Percentiles rank a stretch among this genome's conserved stretches.
phyloP scores from a whole-genome alignment of 2,113 vertebrate genomes.

The Megaceryle torquata region DNA sequence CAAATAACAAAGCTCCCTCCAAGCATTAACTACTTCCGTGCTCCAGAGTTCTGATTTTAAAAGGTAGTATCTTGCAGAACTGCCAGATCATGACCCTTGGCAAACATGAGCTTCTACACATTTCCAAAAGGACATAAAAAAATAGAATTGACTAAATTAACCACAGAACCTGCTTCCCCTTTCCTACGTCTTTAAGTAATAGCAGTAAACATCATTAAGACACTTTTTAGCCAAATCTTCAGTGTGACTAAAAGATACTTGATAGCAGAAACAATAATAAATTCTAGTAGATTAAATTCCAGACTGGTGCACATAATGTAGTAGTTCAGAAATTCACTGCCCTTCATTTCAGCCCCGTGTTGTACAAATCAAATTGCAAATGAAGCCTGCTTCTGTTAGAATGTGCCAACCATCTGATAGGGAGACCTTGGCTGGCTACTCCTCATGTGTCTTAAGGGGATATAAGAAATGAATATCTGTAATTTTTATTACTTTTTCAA shows the following conservation, averaged over 20 bases:
- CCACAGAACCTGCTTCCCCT: neutral
- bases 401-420: constrained; percentile 21
- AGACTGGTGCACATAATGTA: neutral
- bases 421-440: constrained; percentile 22
- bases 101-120: neutral
- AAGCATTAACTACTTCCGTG: neutral
- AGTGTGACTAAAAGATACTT: neutral
- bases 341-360: neutral
- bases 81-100: constrained; percentile 30
- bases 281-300: neutral
- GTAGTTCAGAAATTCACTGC: neutral
- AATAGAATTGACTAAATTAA: neutral
- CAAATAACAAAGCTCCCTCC: neutral
- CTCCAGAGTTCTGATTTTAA: neutral
- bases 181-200: neutral
- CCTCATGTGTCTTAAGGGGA: neutral
- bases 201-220: neutral
- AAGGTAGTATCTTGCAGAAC: neutral
- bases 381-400: neutral
- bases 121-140: neutral
- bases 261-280: neutral
- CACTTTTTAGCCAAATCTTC: neutral
- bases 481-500: constrained; percentile 24
- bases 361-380: constrained; percentile 23
- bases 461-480: constrained; percentile 3